Percentiles rank a stretch among this genome's conserved stretches.
phyloP scores from a whole-genome alignment of 2,797 vertebrate genomes.

The Acrossocheilus wenchowensis region DNA sequence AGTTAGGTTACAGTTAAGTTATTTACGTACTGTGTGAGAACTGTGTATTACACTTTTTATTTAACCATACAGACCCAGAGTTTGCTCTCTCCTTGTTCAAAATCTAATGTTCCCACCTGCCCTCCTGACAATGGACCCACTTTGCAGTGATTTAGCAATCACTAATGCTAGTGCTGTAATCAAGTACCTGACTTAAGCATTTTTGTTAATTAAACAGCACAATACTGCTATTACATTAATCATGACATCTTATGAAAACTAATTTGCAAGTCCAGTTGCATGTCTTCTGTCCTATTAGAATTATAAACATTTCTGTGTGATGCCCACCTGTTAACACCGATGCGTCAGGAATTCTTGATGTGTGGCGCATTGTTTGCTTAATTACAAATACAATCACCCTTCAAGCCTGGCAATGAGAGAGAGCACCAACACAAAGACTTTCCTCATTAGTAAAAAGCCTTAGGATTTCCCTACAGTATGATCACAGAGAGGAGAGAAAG shows the following conservation, averaged over 20 bases:
- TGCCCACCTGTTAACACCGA: slow-evolving; percentile 47
- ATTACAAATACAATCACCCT: slow-evolving; percentile 62
- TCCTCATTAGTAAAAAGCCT: slow-evolving; percentile 61
- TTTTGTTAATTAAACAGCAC: slow-evolving; percentile 10
- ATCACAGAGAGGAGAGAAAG: background rate
- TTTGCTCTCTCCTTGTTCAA: background rate
- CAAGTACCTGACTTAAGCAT: slow-evolving; percentile 23
- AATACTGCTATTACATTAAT: background rate
- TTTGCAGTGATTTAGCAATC: background rate
- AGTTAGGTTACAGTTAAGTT: too few species aligned
- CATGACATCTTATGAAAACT: slow-evolving; percentile 18
- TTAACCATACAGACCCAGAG: background rate
- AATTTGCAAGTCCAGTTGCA: slow-evolving; percentile 11
- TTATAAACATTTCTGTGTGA: background rate
- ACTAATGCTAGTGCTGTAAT: background rate
- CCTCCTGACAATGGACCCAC: background rate
- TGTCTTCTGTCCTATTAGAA: slow-evolving; percentile 2
- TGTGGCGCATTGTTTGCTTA: slow-evolving; percentile 42
- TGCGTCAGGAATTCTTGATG: slow-evolving; percentile 66
- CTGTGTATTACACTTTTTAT: background rate
- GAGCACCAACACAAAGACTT: slow-evolving; percentile 45
- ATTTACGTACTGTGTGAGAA: too few species aligned
- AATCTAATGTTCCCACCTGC: background rate
- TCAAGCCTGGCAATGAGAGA: slow-evolving; percentile 11
- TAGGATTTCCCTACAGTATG: slow-evolving; percentile 58